Conservation (phyloP, 2,113 vertebrate species). For the Microcebus murinus region DNA sequence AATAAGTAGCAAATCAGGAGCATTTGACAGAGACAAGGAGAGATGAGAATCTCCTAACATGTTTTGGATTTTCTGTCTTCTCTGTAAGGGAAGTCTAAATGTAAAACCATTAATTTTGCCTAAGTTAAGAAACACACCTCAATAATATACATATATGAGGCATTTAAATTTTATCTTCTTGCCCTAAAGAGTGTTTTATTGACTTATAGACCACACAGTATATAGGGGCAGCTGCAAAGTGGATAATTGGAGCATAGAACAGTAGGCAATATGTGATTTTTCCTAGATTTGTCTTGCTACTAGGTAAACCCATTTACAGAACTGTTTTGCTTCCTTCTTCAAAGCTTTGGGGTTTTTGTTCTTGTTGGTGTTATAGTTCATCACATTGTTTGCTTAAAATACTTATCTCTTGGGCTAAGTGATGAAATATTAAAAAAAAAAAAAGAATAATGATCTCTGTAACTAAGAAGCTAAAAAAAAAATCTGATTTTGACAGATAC, state of each 20-base stretch:
- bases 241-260: background rate
- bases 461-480: background rate
- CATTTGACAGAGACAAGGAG: background rate
- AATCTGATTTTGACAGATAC: background rate
- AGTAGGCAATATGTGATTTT: background rate
- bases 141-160: background rate
- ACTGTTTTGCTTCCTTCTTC: background rate
- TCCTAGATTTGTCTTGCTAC: background rate
- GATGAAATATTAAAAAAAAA: too few relatives aligned
- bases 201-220: background rate
- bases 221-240: background rate
- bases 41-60: background rate
- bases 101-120: background rate
- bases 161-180: background rate
- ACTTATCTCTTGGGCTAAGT: background rate
- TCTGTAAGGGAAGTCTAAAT: background rate
- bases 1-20: background rate
- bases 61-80: background rate
- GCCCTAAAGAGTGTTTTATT: background rate
- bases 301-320: background rate
- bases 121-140: background rate
- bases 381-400: background rate
- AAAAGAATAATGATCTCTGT: background rate
- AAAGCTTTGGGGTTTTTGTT: background rate
- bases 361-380: background rate